Evolutionary conservation across 2,888 invertebrate species (phyloP).

Genomic region (Dorcus hopei): DNA sequence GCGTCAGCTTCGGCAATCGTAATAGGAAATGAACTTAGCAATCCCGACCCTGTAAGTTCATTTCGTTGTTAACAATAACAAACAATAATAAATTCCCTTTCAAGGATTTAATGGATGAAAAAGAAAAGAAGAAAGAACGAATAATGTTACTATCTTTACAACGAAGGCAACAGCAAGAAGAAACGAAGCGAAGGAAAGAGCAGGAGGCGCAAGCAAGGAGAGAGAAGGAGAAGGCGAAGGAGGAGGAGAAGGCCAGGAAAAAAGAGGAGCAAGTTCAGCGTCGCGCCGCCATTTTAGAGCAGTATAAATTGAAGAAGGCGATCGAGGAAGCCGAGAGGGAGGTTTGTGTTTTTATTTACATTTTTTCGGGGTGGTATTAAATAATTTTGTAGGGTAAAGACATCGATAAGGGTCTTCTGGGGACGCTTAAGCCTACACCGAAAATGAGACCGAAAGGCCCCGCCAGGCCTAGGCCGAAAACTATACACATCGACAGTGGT

Average conservation of each 20-base stretch:
- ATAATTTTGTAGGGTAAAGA: slow-evolving; percentile 65
- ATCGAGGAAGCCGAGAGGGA: slow-evolving; percentile 88
- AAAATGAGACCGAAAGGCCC: slow-evolving; percentile 65
- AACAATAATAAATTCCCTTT: slow-evolving; percentile 15
- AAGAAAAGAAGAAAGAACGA: slow-evolving; percentile 89
- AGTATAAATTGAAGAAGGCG: slow-evolving; percentile 90
- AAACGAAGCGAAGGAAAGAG: slow-evolving; percentile 80
- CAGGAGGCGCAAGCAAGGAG: slow-evolving; percentile 72
- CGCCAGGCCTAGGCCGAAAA: slow-evolving; percentile 78
- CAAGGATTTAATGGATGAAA: slow-evolving; percentile 82
- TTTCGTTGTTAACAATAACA: neutral
- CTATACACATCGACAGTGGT: slow-evolving; percentile 84
- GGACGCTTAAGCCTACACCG: slow-evolving; percentile 58
- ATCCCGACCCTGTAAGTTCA: slow-evolving; percentile 64
- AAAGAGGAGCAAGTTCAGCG: slow-evolving; percentile 82
- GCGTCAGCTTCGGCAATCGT: slow-evolving; percentile 57
- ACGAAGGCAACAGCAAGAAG: slow-evolving; percentile 87
- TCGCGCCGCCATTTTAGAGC: slow-evolving; percentile 83
- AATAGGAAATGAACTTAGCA: slow-evolving; percentile 64
- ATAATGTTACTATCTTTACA: slow-evolving; percentile 87
- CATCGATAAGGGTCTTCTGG: slow-evolving; percentile 65
- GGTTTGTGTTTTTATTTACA: slow-evolving; percentile 47
- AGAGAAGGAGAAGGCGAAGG: slow-evolving; percentile 72
- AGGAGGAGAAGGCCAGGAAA: slow-evolving; percentile 71
- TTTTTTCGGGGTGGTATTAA: no score